Evolutionary conservation across 2,888 invertebrate species (phyloP), one percentile per base, ranked within the genome.

Genomic region (Drosophila nigritarsus): DNA sequence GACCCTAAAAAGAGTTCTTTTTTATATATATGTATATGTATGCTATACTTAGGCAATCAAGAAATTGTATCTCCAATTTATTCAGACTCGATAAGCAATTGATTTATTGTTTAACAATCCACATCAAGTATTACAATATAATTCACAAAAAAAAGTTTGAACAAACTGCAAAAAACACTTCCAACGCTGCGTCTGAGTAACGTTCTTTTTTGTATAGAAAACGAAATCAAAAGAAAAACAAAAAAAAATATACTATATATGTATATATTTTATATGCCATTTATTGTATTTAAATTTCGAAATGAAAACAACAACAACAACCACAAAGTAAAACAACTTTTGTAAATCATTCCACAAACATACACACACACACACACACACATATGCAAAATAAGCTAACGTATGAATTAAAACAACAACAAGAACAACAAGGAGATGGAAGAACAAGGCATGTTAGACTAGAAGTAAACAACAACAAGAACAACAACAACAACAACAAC

Each of bases 261-360:
- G 74, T 78, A 74, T 87, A 87, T 86, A 83, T 87, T 86, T 86
- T 87, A 77, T 89, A 86, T 87, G 86, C 89, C 87, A 87, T 89
- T 87, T 87, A 87, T 87, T 87, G 82, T 87, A 89, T 87, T 87
- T 87, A 80, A 85, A 88, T 50, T 87, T 73, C 56, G 34, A 81
- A 64, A 73, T 54, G 64, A 69, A 66, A 77, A 55, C 42, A 56
- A 69, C 40, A 62, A 61, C 34, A 67, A 69, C 62, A 58, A 54
- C 49, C 34, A 45, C 34, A 29, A 51, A 55, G 42, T 13, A 63
- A 55, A 66, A 49, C 48, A 74, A 61, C 58, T 88, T 81, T 84
- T 89, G 87, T 87, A 84, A 89, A 89, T 87, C 86, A 87, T 89
- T 89, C 89, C 87, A 85, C 80, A 64, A 68, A 78, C 54, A 36